A percentile compares a stretch with the other conserved stretches of the same genome.
Conservation (phyloP, 2,113 vertebrate species). For the Orycteropus afer region DNA sequence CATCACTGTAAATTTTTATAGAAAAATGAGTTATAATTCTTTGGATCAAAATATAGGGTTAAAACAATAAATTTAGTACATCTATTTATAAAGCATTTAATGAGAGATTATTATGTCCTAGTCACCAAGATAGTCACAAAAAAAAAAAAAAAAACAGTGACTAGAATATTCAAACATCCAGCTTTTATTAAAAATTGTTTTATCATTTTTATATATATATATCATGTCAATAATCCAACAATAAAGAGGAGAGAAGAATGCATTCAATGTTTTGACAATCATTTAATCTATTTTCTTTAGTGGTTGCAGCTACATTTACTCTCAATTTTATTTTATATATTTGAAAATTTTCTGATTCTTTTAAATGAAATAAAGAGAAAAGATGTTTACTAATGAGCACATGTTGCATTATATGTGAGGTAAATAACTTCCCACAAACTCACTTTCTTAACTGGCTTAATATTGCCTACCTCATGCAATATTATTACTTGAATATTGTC, state of each 20-base stretch:
- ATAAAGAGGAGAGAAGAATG: not conserved
- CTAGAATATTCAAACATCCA: not conserved
- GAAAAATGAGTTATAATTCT: not conserved
- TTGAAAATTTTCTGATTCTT: not conserved
- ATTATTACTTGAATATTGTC: too few species aligned
- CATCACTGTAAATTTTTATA: not conserved
- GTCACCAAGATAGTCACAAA: not conserved
- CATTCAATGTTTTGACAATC: not conserved
- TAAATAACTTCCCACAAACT: constrained; percentile 25
- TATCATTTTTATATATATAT: not conserved
- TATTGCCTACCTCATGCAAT: too few species aligned
- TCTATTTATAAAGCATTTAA: not conserved
- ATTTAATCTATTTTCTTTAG: not conserved
- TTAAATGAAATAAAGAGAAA: not conserved
- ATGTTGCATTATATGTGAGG: not conserved
- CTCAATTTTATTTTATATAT: not conserved
- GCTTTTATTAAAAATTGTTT: not conserved
- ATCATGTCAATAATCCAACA: not conserved
- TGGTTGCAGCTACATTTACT: not conserved
- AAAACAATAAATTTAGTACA: not conserved
- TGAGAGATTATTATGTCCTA: not conserved
- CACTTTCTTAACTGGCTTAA: not conserved
- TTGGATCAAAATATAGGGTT: not conserved
- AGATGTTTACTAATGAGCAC: not conserved
- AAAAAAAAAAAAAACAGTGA: not conserved